Percentiles rank a stretch among this genome's conserved stretches.
These are phyloP conservation scores for Semaprochilodus insignis DNA, from an alignment of 2,797 vertebrate genomes.

Conservation along the genomic window DNA sequence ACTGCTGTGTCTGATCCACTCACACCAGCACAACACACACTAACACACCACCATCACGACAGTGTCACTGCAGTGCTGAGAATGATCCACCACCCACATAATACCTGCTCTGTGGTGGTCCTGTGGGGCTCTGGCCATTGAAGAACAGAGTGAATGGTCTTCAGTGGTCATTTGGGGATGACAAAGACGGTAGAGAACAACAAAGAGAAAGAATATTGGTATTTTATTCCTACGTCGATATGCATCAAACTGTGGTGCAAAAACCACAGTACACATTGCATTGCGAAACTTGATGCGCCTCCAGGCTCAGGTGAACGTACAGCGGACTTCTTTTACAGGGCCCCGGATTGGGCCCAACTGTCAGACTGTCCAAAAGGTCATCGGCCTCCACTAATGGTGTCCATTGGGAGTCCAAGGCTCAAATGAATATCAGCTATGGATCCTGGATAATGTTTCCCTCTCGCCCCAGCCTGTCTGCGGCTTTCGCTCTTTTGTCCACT, in stretches of 20 bases:
- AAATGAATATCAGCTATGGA: constrained; percentile 77
- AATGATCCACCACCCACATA: too few relatives aligned
- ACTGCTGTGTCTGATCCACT: too few relatives aligned
- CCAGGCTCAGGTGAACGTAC: too few relatives aligned
- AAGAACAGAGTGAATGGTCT: too few relatives aligned
- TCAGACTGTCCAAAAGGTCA: constrained; percentile 73
- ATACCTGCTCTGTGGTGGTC: too few relatives aligned
- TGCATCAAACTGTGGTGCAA: not conserved
- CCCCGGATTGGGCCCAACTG: constrained; percentile 53
- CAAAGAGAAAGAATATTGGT: not conserved
- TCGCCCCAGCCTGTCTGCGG: constrained; percentile 59
- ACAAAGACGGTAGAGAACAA: too few relatives aligned
- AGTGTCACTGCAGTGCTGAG: too few relatives aligned
- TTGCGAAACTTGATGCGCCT: not conserved
- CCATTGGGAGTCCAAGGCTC: constrained; percentile 68
- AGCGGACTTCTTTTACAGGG: constrained; percentile 30
- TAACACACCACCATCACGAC: too few relatives aligned
- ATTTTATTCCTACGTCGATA: not conserved
- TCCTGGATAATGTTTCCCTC: constrained; percentile 70
- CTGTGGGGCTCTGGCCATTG: too few relatives aligned
- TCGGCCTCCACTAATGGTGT: constrained; percentile 74
- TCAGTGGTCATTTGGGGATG: too few relatives aligned
- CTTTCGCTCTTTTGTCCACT: constrained; percentile 57
- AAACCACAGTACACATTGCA: not conserved
- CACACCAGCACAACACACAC: too few relatives aligned